Evolutionary conservation across 2,888 invertebrate genomes (phyloP).

Genomic region (Ectropis crepuscularia): DNA sequence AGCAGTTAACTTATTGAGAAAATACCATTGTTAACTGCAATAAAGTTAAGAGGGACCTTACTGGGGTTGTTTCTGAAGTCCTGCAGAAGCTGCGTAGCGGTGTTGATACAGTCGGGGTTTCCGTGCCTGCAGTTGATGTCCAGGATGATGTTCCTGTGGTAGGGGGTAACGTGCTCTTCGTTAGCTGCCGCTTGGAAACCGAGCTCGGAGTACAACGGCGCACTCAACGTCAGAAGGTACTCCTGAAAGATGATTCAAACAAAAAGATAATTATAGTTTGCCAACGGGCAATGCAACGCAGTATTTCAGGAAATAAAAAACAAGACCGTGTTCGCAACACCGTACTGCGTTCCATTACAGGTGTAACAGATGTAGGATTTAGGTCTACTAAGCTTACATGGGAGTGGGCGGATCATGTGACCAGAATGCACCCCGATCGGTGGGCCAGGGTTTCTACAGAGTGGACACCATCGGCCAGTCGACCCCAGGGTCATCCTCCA

Average conservation of each 20-base stretch:
- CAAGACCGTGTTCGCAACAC: too few species aligned
- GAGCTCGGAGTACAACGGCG: slow-evolving; percentile 63
- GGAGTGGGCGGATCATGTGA: too few species aligned
- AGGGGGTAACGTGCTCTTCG: slow-evolving; percentile 73
- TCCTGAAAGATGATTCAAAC: slow-evolving; percentile 48
- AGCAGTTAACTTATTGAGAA: neutral
- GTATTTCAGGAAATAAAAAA: too few species aligned
- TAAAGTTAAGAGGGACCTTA: slow-evolving; percentile 26
- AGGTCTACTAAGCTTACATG: too few species aligned
- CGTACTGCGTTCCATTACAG: too few species aligned
- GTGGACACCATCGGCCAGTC: too few species aligned
- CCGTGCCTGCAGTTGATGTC: slow-evolving; percentile 71
- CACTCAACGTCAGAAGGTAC: slow-evolving; percentile 65
- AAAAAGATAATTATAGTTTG: too few species aligned
- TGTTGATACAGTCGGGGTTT: slow-evolving; percentile 62
- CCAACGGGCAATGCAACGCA: too few species aligned
- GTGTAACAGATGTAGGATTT: too few species aligned
- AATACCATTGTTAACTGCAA: neutral
- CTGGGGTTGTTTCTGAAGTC: slow-evolving; percentile 69
- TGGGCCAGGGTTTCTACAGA: too few species aligned
- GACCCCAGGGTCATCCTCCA: too few species aligned
- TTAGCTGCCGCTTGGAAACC: slow-evolving; percentile 56
- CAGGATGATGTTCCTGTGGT: slow-evolving; percentile 71
- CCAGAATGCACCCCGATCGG: too few species aligned
- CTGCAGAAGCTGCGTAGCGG: slow-evolving; percentile 60